Percentiles rank a stretch among this genome's conserved stretches.
Conservation (phyloP, 1,140 invertebrate species). For the Nomia melanderi region DNA sequence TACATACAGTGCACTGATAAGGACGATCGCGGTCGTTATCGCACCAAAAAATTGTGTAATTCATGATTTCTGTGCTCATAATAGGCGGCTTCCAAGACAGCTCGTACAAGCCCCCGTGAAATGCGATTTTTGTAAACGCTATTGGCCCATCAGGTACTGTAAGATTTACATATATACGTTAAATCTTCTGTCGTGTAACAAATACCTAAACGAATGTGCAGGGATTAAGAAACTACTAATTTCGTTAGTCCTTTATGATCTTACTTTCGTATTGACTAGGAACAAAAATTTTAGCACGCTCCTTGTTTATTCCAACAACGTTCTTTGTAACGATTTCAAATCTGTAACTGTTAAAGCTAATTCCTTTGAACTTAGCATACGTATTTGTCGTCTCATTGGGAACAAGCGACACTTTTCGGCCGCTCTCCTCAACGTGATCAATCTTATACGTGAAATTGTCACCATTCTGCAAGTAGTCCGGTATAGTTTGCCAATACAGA, state of each 20-base stretch:
- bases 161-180: slow-evolving; percentile 54
- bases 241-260: slow-evolving; percentile 38
- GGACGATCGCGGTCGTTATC: slow-evolving; percentile 83
- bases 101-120: slow-evolving; percentile 85
- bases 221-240: too few species aligned
- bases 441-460: slow-evolving; percentile 81
- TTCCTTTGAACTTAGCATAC: slow-evolving; percentile 81
- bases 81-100: slow-evolving; percentile 85
- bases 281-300: slow-evolving; percentile 83
- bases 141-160: slow-evolving; percentile 80
- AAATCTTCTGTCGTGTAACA: too few species aligned
- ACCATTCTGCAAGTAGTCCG: slow-evolving; percentile 83
- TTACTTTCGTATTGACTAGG: slow-evolving; percentile 83
- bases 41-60: slow-evolving; percentile 90
- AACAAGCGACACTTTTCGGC: slow-evolving; percentile 57
- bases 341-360: slow-evolving; percentile 78
- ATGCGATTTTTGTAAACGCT: slow-evolving; percentile 86
- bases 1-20: slow-evolving; percentile 82
- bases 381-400: slow-evolving; percentile 79
- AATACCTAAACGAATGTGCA: too few species aligned
- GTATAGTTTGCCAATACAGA: slow-evolving; percentile 87
- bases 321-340: slow-evolving; percentile 83
- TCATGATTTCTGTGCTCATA: slow-evolving; percentile 72
- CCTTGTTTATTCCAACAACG: slow-evolving; percentile 81
- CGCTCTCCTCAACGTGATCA: slow-evolving; percentile 75